Evolutionary conservation across 2,113 vertebrate species (phyloP).

Genomic region (Oceanodroma tethys): DNA sequence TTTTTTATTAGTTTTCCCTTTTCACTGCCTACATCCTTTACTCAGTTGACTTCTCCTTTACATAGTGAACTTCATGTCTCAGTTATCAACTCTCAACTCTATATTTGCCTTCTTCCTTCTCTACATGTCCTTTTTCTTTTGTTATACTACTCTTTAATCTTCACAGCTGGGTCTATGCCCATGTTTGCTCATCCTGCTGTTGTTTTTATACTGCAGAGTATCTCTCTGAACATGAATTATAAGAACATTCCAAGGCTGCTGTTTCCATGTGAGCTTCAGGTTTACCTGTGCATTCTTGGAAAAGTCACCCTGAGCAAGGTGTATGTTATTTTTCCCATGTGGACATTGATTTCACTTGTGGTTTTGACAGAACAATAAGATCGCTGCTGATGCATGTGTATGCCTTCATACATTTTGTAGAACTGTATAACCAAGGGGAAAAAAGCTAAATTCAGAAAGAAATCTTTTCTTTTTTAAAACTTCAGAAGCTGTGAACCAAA

Average conservation of each 20-base stretch:
- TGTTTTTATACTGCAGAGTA: not conserved
- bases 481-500: not conserved
- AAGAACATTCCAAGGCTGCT: not conserved
- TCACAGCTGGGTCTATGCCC: not conserved
- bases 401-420: not conserved
- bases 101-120: not conserved
- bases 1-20: not conserved
- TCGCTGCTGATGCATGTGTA: not conserved
- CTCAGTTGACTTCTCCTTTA: not conserved
- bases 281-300: not conserved
- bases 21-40: not conserved
- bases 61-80: not conserved
- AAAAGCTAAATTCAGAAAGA: not conserved
- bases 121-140: not conserved
- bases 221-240: not conserved
- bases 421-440: not conserved
- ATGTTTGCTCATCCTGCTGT: not conserved
- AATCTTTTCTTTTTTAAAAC: not conserved
- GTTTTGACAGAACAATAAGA: not conserved
- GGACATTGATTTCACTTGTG: not conserved
- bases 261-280: not conserved
- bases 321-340: not conserved
- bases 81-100: not conserved
- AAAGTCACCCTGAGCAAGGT: not conserved
- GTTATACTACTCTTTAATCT: not conserved